Evolutionary conservation across 2,113 vertebrate species (phyloP).

Genomic region (Pogonocichla stellata): DNA sequence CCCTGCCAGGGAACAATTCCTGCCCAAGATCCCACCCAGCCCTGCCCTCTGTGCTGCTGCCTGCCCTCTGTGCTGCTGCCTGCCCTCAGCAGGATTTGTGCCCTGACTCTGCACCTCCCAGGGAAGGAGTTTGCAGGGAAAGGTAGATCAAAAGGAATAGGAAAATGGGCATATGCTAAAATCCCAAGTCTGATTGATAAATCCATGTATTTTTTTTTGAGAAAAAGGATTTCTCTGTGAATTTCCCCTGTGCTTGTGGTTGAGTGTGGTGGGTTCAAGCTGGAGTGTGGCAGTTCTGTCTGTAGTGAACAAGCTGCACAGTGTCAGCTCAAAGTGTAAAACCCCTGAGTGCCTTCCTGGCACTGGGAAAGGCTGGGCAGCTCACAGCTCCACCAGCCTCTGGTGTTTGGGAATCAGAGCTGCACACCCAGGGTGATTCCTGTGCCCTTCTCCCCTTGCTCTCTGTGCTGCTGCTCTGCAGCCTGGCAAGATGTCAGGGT

Average conservation of each 20-base stretch:
- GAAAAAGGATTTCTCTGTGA: fast-evolving
- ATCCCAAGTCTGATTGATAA: neutral
- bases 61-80: neutral
- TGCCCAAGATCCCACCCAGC: fast-evolving
- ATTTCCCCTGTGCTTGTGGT: neutral
- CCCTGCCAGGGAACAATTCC: neutral
- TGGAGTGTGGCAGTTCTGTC: neutral
- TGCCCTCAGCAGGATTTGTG: neutral
- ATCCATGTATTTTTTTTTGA: neutral
- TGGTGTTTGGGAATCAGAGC: neutral
- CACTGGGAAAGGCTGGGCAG: neutral
- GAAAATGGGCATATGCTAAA: fast-evolving
- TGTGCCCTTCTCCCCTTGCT: neutral
- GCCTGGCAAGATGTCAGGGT: neutral
- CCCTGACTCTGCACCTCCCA: neutral
- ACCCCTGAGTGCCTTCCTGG: fast-evolving
- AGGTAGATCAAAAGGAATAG: fast-evolving
- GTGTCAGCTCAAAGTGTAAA: neutral
- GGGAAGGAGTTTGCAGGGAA: neutral
- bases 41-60: neutral
- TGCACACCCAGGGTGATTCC: fast-evolving
- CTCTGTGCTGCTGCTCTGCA: neutral
- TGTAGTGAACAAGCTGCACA: neutral
- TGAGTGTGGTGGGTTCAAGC: fast-evolving
- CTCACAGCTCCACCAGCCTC: neutral